Percentiles rank a stretch among this genome's conserved stretches.
These are phyloP conservation scores for Miniopterus natalensis DNA, from an alignment of 2,113 vertebrate species.

Conservation along the genomic window DNA sequence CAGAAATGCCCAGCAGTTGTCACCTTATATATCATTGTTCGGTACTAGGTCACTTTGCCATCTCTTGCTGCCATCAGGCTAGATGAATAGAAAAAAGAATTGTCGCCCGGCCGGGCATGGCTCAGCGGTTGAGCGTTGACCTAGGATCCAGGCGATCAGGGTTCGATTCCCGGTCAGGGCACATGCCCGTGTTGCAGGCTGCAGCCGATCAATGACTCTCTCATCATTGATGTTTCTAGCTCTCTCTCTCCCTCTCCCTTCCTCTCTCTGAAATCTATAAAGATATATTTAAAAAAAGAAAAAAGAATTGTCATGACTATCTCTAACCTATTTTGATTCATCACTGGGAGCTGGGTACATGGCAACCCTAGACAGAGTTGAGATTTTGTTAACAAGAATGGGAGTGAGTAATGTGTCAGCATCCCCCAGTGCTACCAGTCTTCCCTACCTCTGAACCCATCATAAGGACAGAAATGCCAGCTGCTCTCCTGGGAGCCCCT, in stretches of 20 bases:
- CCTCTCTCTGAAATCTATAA: too few relatives aligned
- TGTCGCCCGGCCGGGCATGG: neutral
- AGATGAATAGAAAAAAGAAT: neutral
- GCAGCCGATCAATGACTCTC: too few relatives aligned
- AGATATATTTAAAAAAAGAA: neutral
- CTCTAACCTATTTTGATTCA: neutral
- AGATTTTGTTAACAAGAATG: neutral
- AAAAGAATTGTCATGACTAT: neutral
- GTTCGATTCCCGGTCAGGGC: too few relatives aligned
- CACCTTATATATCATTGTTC: neutral
- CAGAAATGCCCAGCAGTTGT: neutral
- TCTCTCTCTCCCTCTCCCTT: too few relatives aligned
- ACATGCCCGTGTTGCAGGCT: too few relatives aligned
- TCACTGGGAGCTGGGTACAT: neutral
- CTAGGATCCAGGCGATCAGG: too few relatives aligned
- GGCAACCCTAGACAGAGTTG: neutral
- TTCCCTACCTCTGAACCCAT: neutral
- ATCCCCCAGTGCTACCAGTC: neutral
- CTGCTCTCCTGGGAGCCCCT: neutral
- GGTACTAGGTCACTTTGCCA: neutral
- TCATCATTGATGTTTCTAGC: too few relatives aligned
- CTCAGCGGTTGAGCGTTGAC: too few relatives aligned
- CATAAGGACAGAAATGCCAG: neutral
- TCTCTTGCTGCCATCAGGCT: neutral
- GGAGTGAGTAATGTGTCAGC: neutral